These are phyloP conservation scores for Gallinago solitaria DNA, from an alignment of 2,797 vertebrate genomes.

Conservation along the genomic window DNA sequence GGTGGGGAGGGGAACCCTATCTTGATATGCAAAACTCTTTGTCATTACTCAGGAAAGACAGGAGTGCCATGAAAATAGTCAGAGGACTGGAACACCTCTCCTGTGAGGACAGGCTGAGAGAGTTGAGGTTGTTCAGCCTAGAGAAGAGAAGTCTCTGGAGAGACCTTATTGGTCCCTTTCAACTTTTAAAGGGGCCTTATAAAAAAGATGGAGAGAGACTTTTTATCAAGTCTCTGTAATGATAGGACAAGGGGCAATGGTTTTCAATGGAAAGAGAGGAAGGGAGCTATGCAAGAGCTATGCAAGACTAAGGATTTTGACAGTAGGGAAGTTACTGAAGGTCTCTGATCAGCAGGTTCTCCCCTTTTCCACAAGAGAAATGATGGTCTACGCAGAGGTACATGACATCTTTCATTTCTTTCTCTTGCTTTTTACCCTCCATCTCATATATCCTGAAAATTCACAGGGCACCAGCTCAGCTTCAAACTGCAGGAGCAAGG, in stretches of 20 bases:
- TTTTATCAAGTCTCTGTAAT: background rate
- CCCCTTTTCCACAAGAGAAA: background rate
- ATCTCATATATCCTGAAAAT: background rate
- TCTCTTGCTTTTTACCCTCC: background rate
- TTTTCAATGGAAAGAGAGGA: background rate
- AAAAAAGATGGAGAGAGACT: background rate
- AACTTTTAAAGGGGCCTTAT: too few species aligned
- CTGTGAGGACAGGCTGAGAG: background rate
- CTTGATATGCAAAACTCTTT: background rate
- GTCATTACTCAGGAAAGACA: background rate
- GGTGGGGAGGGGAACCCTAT: background rate
- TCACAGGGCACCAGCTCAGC: background rate
- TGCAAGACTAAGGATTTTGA: background rate
- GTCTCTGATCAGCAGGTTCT: background rate
- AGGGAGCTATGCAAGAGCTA: background rate
- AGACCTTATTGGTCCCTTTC: background rate
- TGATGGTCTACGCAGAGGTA: background rate
- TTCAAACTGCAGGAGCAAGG: background rate
- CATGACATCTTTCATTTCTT: background rate
- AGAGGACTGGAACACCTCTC: background rate
- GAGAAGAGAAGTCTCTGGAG: background rate
- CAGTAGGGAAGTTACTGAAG: background rate
- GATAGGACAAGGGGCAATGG: background rate
- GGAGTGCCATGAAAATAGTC: background rate
- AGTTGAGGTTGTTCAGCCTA: background rate